Evolutionary conservation across 2,113 vertebrate genomes (phyloP).

Genomic region (Podarcis muralis): DNA sequence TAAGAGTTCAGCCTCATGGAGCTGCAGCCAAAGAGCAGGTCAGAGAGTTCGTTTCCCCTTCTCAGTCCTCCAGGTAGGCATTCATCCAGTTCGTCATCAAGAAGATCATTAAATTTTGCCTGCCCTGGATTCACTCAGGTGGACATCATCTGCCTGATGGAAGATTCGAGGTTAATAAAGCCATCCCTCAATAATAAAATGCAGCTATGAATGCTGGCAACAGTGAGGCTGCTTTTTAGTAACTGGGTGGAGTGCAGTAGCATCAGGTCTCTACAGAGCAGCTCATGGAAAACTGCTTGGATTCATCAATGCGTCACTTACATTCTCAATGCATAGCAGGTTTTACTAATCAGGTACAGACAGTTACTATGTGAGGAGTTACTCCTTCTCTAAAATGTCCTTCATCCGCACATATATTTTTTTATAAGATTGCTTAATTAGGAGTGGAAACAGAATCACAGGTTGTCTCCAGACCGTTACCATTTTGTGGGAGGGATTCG

Average conservation of each 20-base stretch:
- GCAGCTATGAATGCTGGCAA: constrained; percentile 26
- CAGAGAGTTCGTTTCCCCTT: constrained; percentile 34
- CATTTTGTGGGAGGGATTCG: too few relatives aligned
- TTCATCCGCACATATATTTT: neutral
- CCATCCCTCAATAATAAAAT: constrained; percentile 26
- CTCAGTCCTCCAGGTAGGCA: constrained; percentile 57
- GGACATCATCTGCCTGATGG: constrained; percentile 40
- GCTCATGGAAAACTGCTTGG: neutral
- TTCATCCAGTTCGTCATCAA: constrained; percentile 37
- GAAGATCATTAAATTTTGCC: constrained; percentile 50
- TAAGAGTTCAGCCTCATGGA: constrained; percentile 36
- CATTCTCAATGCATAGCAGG: neutral
- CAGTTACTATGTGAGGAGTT: neutral
- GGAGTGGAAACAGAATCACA: neutral
- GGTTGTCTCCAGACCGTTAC: too few relatives aligned
- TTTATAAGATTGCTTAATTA: neutral
- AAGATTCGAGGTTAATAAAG: constrained; percentile 31
- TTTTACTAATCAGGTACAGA: constrained; percentile 1
- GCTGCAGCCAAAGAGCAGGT: constrained; percentile 43
- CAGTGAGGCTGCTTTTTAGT: constrained; percentile 4
- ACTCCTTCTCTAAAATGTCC: neutral
- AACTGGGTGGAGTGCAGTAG: constrained; percentile 23
- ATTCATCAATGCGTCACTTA: neutral
- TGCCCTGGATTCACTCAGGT: constrained; percentile 46
- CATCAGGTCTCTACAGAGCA: neutral